These are phyloP conservation scores for Tetragnatha versicolor DNA, from an alignment of 1,140 invertebrate species.

Conservation along the genomic window DNA sequence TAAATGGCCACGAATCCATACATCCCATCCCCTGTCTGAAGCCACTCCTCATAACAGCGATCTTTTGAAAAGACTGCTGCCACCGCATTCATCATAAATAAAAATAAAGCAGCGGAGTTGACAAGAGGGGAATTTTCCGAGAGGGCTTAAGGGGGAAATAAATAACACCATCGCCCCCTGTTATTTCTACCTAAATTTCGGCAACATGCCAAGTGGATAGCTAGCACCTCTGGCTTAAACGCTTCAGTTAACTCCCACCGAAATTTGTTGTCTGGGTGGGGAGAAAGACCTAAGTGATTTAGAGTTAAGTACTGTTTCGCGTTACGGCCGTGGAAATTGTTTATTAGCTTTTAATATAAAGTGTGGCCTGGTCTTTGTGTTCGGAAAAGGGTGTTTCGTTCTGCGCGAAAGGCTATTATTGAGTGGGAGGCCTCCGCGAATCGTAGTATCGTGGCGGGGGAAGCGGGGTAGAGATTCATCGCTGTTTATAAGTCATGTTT, in stretches of 20 bases:
- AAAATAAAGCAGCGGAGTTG: not conserved
- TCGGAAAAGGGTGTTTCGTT: too few relatives aligned
- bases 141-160: not conserved
- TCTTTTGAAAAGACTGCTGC: too few relatives aligned
- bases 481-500: too few relatives aligned
- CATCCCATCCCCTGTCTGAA: too few relatives aligned
- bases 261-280: not conserved
- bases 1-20: too few relatives aligned
- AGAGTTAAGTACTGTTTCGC: not conserved
- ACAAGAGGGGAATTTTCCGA: conserved; percentile 7
- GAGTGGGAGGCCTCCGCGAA: too few relatives aligned
- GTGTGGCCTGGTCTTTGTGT: too few relatives aligned
- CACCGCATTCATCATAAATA: not conserved
- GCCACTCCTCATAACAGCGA: too few relatives aligned
- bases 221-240: conserved; percentile 11
- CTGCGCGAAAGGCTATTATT: too few relatives aligned
- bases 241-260: conserved; percentile 17
- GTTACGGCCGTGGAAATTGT: not conserved
- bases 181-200: conserved; percentile 6
- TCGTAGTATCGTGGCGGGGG: too few relatives aligned
- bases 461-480: too few relatives aligned
- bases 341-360: not conserved
- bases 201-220: conserved; percentile 22
- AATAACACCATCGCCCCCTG: not conserved
- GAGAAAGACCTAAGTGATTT: not conserved